Evolutionary conservation across 2,113 vertebrate species (phyloP).

Genomic region (Phrynosoma platyrhinos): DNA sequence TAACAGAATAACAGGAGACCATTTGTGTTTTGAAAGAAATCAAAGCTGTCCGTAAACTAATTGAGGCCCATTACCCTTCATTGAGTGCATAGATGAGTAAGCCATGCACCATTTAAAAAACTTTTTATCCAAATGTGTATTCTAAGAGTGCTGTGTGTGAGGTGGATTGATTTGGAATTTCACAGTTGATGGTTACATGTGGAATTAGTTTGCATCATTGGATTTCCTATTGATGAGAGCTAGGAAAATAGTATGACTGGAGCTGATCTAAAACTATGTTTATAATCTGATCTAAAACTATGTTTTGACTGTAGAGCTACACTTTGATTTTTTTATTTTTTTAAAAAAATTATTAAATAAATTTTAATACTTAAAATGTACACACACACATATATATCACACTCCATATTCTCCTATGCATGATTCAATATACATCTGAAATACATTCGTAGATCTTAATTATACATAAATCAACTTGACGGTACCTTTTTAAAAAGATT

Average conservation of each 20-base stretch:
- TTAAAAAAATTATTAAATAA: not conserved
- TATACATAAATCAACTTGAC: no score
- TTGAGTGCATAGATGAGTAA: constrained; percentile 34
- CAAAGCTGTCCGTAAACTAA: constrained; percentile 19
- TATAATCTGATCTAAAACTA: not conserved
- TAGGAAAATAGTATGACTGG: not conserved
- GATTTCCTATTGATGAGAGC: not conserved
- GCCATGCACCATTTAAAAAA: not conserved
- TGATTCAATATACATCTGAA: no score
- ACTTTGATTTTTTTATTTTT: not conserved
- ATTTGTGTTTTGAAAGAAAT: constrained; percentile 29
- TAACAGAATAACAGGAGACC: not conserved
- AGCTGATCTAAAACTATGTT: not conserved
- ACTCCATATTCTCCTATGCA: no score
- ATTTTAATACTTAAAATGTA: no score
- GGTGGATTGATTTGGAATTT: not conserved
- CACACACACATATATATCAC: no score
- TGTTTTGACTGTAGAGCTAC: not conserved
- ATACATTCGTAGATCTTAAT: no score
- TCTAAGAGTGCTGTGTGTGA: not conserved
- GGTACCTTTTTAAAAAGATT: no score
- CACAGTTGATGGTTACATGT: not conserved
- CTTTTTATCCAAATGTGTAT: constrained; percentile 28
- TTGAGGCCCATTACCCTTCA: constrained; percentile 9
- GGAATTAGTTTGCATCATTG: not conserved